These are phyloP conservation scores for Melieria crassipennis DNA, from an alignment of 2,888 invertebrate genomes.

Conservation along the genomic window DNA sequence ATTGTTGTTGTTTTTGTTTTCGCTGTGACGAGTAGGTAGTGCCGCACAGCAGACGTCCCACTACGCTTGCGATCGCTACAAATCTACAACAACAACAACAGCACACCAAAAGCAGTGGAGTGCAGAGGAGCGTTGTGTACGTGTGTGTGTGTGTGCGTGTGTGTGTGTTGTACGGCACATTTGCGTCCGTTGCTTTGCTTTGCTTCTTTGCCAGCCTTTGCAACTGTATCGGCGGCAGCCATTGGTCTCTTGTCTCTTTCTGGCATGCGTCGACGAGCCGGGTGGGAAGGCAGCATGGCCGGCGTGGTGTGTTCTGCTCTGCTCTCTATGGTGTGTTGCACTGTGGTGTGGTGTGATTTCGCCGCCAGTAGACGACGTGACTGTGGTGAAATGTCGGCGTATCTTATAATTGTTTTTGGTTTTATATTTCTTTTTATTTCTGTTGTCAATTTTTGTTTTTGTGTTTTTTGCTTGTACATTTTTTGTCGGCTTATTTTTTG, in stretches of 20 bases:
- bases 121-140: not conserved
- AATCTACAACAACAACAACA: too few relatives aligned
- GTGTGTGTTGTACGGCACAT: not conserved
- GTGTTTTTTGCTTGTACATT: not conserved
- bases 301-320: not conserved
- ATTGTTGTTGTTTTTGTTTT: too few relatives aligned
- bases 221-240: conserved; percentile 47
- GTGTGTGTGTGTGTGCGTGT: not conserved
- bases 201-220: not conserved
- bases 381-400: too few relatives aligned
- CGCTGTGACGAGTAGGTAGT: too few relatives aligned
- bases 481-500: not conserved
- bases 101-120: too few relatives aligned
- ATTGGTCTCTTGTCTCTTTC: conserved; percentile 56
- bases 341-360: not conserved
- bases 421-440: too few relatives aligned
- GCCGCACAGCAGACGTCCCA: too few relatives aligned
- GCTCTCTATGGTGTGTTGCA: not conserved
- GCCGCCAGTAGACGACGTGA: too few relatives aligned
- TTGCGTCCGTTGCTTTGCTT: not conserved
- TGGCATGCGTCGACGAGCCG: conserved; percentile 11
- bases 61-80: too few relatives aligned
- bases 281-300: not conserved
- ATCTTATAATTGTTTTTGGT: too few relatives aligned
- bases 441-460: not conserved